phyloP scores from a whole-genome alignment of 2,113 vertebrate species.

The Amazona guildingii region DNA sequence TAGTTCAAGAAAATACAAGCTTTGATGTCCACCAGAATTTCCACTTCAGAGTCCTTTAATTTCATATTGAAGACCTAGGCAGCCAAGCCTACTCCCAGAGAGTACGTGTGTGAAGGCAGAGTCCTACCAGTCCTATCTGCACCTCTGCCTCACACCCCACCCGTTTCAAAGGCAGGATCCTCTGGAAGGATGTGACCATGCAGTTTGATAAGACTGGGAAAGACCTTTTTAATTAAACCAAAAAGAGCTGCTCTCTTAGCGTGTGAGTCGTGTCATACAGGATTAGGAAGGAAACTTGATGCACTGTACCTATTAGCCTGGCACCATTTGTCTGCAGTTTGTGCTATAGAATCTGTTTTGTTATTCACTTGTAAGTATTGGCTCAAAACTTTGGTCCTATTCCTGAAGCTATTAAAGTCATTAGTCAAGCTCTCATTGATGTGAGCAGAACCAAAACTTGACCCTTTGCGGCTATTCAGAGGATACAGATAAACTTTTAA shows the following conservation, averaged over 20 bases:
- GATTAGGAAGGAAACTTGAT: slow-evolving; percentile 44
- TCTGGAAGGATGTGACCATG: not conserved
- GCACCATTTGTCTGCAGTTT: slow-evolving; percentile 36
- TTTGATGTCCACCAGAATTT: not conserved
- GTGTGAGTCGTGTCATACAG: not conserved
- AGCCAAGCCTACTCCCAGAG: not conserved
- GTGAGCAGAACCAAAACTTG: slow-evolving; percentile 35
- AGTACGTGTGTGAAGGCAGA: not conserved
- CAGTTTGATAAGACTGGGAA: not conserved
- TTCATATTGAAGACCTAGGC: not conserved
- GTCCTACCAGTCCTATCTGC: not conserved
- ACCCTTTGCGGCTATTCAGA: slow-evolving; percentile 72
- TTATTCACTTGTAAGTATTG: slow-evolving; percentile 72
- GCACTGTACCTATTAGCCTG: slow-evolving; percentile 52
- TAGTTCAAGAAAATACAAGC: not conserved
- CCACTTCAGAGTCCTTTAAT: not conserved
- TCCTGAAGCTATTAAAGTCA: slow-evolving; percentile 20
- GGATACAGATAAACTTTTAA: slow-evolving; percentile 73
- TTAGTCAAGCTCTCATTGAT: slow-evolving; percentile 37
- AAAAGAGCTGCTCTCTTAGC: not conserved
- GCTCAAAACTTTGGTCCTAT: slow-evolving; percentile 64
- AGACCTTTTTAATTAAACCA: slow-evolving; percentile 39
- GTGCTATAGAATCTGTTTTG: slow-evolving; percentile 61
- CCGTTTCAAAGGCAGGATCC: not conserved
- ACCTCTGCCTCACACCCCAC: not conserved